Evolutionary conservation across 1,140 invertebrate species (phyloP).

Genomic region (Pseudachorutes palmiensis): DNA sequence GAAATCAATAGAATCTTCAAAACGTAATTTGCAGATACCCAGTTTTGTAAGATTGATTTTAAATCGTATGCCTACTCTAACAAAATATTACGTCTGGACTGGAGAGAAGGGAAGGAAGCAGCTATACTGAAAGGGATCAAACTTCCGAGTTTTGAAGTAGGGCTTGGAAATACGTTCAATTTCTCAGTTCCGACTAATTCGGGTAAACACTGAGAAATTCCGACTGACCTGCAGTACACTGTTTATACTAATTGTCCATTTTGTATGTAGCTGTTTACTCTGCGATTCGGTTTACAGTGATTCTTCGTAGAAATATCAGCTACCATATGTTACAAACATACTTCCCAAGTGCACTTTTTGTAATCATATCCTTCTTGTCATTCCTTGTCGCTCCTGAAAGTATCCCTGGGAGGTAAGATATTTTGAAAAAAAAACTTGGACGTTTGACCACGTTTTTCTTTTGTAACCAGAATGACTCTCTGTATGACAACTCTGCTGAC

Average conservation of each 20-base stretch:
- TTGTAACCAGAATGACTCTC: constrained; percentile 45
- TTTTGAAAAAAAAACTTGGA: background rate
- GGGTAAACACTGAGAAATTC: too few relatives aligned
- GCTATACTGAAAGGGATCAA: constrained; percentile 5
- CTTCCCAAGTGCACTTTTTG: constrained; percentile 54
- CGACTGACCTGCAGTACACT: too few relatives aligned
- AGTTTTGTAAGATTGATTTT: constrained; percentile 4
- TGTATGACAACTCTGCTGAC: constrained; percentile 54
- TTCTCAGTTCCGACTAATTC: constrained; percentile 23
- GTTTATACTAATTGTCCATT: constrained; percentile 6
- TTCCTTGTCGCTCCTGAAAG: constrained; percentile 57
- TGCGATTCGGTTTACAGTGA: constrained; percentile 40
- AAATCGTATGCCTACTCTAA: constrained; percentile 24
- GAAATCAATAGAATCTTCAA: background rate
- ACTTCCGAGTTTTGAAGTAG: constrained; percentile 27
- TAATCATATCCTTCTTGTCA: constrained; percentile 57
- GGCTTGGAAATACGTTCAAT: constrained; percentile 24
- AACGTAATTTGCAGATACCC: constrained; percentile 3
- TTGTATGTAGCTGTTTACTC: constrained; percentile 12
- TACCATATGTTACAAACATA: constrained; percentile 55
- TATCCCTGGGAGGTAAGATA: constrained; percentile 46
- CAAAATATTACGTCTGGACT: constrained; percentile 19
- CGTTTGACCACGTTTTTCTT: background rate
- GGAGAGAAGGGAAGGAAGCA: constrained; percentile 24
- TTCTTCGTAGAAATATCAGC: constrained; percentile 50